phyloP scores from a whole-genome alignment of 2,113 vertebrate species.

The Equus quagga region DNA sequence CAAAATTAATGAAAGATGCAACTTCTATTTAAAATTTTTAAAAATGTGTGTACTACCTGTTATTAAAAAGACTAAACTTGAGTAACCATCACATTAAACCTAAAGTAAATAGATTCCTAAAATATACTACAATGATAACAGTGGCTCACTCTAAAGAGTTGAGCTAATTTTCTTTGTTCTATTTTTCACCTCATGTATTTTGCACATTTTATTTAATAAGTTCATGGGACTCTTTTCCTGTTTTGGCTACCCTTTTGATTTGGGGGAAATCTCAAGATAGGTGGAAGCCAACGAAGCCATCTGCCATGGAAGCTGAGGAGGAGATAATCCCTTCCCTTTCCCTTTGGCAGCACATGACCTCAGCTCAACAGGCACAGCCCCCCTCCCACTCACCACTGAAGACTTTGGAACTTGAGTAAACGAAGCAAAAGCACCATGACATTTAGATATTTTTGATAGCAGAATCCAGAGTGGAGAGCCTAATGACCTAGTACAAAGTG shows the following conservation, averaged over 20 bases:
- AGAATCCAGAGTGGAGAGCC: neutral
- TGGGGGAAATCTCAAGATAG: slow-evolving; percentile 30
- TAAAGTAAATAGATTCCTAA: neutral
- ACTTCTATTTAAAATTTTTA: neutral
- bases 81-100: neutral
- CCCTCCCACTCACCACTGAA: neutral
- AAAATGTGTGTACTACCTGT: neutral
- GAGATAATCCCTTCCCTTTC: neutral
- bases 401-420: neutral
- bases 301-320: neutral
- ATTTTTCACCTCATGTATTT: neutral
- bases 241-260: neutral
- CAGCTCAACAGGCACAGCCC: neutral
- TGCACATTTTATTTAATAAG: neutral
- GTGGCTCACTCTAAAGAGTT: neutral
- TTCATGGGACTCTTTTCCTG: neutral
- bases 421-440: neutral
- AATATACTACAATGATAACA: neutral
- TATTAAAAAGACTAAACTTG: neutral
- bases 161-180: neutral
- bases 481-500: neutral
- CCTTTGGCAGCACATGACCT: neutral
- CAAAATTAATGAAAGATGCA: neutral
- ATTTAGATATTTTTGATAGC: neutral
- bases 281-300: slow-evolving; percentile 17